These are phyloP conservation scores for Rhagoletis zephyria DNA, from an alignment of 1,140 invertebrate species.

Conservation along the genomic window DNA sequence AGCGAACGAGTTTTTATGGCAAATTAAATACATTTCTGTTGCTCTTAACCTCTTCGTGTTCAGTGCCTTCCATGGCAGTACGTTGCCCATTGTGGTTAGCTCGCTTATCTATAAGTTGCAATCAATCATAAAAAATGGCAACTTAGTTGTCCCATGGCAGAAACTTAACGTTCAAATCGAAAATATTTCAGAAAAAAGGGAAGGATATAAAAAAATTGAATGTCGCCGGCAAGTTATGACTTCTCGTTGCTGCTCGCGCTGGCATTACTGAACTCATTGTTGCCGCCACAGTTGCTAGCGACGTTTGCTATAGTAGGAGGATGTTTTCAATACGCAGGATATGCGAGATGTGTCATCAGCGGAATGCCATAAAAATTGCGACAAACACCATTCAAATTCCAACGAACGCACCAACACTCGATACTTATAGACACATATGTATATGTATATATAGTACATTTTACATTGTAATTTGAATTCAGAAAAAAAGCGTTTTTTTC, in stretches of 20 bases:
- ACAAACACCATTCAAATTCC: slow-evolving; percentile 28
- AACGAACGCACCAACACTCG: not conserved
- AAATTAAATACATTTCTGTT: slow-evolving; percentile 43
- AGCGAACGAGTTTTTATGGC: slow-evolving; percentile 15
- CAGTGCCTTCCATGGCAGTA: not conserved
- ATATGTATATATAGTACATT: not conserved
- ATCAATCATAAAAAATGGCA: slow-evolving; percentile 48
- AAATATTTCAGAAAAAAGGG: not conserved
- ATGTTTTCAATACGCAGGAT: slow-evolving; percentile 18
- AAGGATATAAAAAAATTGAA: slow-evolving; percentile 27
- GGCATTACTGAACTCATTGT: not conserved
- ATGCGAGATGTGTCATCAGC: slow-evolving; percentile 47
- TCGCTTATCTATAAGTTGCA: slow-evolving; percentile 41
- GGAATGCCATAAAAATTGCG: slow-evolving; percentile 45
- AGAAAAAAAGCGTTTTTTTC: not conserved
- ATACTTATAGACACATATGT: not conserved
- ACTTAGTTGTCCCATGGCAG: slow-evolving; percentile 6
- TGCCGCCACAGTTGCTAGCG: slow-evolving; percentile 18
- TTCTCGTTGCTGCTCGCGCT: not conserved
- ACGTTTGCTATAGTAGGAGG: not conserved
- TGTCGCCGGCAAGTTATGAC: slow-evolving; percentile 46
- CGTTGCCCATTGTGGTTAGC: slow-evolving; percentile 28
- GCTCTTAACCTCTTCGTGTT: not conserved
- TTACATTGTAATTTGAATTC: slow-evolving; percentile 19
- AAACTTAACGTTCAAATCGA: not conserved